Conservation (phyloP, 2,888 invertebrate genomes). For the Xylocampa areola region DNA sequence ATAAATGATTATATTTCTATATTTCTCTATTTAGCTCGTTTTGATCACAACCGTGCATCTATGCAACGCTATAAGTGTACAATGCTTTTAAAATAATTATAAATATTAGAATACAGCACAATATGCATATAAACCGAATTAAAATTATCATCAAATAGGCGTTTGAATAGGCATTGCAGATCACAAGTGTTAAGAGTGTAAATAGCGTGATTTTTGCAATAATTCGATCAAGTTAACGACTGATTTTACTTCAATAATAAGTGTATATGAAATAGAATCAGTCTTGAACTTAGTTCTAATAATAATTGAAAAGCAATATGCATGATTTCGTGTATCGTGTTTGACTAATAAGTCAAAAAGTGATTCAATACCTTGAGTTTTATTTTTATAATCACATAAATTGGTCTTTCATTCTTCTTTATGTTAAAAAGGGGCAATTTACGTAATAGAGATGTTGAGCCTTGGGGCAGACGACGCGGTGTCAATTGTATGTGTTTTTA, state of each 20-base stretch:
- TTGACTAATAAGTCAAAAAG: conserved; percentile 29
- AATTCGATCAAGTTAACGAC: conserved; percentile 4
- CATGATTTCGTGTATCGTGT: conserved; percentile 22
- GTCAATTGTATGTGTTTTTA: no score
- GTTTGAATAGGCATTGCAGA: conserved; percentile 41
- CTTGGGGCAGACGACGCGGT: not conserved
- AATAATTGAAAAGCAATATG: conserved; percentile 27
- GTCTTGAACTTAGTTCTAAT: conserved; percentile 9
- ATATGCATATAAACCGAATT: conserved; percentile 38
- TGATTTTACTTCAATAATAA: not conserved
- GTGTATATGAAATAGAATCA: not conserved
- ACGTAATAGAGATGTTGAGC: not conserved
- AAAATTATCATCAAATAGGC: conserved; percentile 37
- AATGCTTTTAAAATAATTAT: conserved; percentile 45
- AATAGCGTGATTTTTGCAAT: conserved; percentile 31
- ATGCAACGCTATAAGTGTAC: conserved; percentile 52
- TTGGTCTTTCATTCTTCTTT: conserved; percentile 31
- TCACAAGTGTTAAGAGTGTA: conserved; percentile 38
- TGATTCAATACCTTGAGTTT: conserved; percentile 22
- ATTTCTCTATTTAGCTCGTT: conserved; percentile 49
- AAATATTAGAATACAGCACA: conserved; percentile 46
- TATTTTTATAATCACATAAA: conserved; percentile 28
- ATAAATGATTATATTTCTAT: conserved; percentile 50
- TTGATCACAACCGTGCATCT: conserved; percentile 67
- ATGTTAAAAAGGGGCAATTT: conserved; percentile 6